A percentile compares a stretch with the other conserved stretches of the same genome.
These are phyloP conservation scores for Danio kyathit DNA, from an alignment of 2,797 vertebrate species.

Conservation along the genomic window DNA sequence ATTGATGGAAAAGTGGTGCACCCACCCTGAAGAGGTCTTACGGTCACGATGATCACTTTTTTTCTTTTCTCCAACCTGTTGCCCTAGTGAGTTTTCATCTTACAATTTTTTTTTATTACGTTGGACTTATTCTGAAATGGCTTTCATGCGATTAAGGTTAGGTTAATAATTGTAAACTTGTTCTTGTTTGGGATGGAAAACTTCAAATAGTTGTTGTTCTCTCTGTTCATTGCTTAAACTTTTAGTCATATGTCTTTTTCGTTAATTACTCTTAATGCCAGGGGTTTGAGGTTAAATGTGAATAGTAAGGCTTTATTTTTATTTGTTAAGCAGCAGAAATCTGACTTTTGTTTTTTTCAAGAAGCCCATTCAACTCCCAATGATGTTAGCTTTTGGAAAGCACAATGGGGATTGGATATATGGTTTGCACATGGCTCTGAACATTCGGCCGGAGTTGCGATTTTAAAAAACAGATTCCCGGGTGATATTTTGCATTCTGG, in stretches of 20 bases:
- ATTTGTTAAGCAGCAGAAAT: not conserved
- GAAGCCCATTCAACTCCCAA: not conserved
- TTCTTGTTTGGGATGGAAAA: not conserved
- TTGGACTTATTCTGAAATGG: no score
- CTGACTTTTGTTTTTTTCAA: constrained; percentile 6
- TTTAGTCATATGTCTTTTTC: not conserved
- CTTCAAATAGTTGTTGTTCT: not conserved
- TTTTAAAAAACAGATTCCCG: constrained; percentile 8
- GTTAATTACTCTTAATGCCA: not conserved
- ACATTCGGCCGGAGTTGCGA: not conserved
- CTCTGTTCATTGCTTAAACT: no score
- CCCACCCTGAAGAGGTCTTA: not conserved
- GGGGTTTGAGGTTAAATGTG: not conserved
- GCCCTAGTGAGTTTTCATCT: not conserved
- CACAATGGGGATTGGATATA: not conserved
- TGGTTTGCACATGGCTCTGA: not conserved
- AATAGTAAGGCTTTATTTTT: constrained; percentile 15
- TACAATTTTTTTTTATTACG: no score
- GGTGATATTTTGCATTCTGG: not conserved
- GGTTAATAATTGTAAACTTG: not conserved
- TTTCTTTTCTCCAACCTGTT: not conserved
- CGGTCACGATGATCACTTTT: not conserved
- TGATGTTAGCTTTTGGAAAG: not conserved
- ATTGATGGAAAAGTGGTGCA: not conserved
- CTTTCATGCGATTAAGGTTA: no score